Conservation (phyloP, 2,113 vertebrate species). For the Alouatta palliata region DNA sequence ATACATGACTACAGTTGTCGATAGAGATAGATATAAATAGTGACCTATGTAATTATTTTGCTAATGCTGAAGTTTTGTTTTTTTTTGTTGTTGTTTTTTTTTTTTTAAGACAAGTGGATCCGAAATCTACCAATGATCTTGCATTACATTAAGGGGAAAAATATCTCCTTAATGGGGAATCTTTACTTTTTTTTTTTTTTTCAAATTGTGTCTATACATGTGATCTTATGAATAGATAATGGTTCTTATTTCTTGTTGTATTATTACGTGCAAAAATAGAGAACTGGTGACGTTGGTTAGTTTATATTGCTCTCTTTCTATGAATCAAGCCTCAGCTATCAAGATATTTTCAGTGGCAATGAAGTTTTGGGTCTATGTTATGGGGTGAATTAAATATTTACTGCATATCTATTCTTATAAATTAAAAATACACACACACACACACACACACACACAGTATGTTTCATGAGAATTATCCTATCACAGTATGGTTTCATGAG, state of each 20-base stretch:
- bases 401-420: neutral
- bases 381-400: neutral
- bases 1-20: neutral
- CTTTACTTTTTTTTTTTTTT: neutral
- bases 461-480: too few species aligned
- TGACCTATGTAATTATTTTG: neutral
- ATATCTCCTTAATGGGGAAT: too few species aligned
- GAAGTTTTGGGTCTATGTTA: conserved; percentile 13
- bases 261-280: neutral
- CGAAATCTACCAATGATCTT: too few species aligned
- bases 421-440: neutral
- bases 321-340: neutral
- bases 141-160: too few species aligned
- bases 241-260: neutral
- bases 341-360: conserved; percentile 31
- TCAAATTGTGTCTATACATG: neutral
- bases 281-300: neutral
- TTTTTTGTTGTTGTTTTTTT: neutral
- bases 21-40: neutral
- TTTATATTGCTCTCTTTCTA: neutral
- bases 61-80: neutral
- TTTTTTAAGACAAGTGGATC: neutral
- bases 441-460: neutral
- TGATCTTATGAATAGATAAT: neutral
- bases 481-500: neutral